Conservation (phyloP, 2,797 vertebrate genomes). For the Sebastes cheni region DNA sequence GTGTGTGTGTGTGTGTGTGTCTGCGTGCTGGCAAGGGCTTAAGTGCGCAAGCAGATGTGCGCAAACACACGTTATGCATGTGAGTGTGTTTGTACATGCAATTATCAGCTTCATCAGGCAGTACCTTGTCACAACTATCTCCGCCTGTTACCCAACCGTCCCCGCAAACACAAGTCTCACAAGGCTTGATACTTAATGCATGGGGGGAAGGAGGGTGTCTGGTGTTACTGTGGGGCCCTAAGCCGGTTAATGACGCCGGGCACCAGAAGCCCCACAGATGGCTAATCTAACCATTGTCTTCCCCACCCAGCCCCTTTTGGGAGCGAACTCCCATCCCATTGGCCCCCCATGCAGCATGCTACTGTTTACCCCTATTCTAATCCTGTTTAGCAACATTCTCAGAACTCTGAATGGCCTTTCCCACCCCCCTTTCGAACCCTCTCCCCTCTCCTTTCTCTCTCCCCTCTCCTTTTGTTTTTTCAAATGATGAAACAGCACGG, state of each 20-base stretch:
- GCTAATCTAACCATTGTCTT: constrained; percentile 88
- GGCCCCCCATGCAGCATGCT: constrained; percentile 74
- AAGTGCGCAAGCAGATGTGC: constrained; percentile 59
- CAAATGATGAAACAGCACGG: constrained; percentile 63
- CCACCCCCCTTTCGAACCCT: neutral
- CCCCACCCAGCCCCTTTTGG: constrained; percentile 54
- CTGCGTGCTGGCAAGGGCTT: constrained; percentile 38
- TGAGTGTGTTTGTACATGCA: constrained; percentile 51
- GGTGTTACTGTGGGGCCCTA: constrained; percentile 77
- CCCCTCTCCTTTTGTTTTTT: constrained; percentile 67
- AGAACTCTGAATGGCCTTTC: constrained; percentile 75
- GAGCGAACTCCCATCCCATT: constrained; percentile 69
- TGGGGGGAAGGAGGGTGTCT: constrained; percentile 56
- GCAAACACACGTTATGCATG: constrained; percentile 33
- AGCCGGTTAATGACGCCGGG: constrained; percentile 82
- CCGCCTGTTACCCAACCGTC: constrained; percentile 8
- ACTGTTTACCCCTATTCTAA: constrained; percentile 85
- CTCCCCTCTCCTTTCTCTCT: constrained; percentile 16
- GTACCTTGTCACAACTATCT: constrained; percentile 46
- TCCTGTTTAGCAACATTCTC: constrained; percentile 86
- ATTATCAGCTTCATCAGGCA: constrained; percentile 56
- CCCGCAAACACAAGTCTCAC: constrained; percentile 38
- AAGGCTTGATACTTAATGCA: constrained; percentile 61
- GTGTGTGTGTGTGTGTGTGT: constrained; percentile 13
- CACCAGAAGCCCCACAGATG: constrained; percentile 85